Base-by-base conservation (phyloP, 2,797 vertebrate genomes). In the Meda fulgida region DNA sequence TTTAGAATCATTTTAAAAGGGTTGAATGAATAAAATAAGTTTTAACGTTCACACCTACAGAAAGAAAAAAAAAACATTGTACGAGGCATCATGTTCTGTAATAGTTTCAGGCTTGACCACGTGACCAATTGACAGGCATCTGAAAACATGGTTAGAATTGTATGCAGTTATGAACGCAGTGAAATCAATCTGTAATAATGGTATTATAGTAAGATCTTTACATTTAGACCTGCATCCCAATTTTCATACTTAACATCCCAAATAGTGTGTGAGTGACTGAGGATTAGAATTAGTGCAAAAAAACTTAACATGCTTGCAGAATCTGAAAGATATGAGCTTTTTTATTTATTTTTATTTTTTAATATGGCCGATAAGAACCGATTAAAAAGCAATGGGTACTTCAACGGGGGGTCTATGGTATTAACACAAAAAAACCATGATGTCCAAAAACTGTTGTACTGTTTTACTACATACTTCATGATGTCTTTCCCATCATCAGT, bases 1-100 rank as follows among this genome's bases (percentile, higher is more conserved):
- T 34, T 83, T 43, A 46, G 81, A 40, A 16, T n/a, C 1, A 29
- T 51, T 87, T 38, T 60, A 55, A 70, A 80, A 83, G 53, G 80
- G 65, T 71, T 76, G 63, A 71, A 75, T 38, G 36, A 72, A 31
- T 72, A 31, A 46, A 80, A 72, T 0, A 40, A 13, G 21, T 86
- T 78, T 81, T 84, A 77, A 7, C 19, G 7, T 81, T 84, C 34
- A 34, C 77, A 60, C 26, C 84, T 84, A 63, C 4, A 5, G 3
- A 43, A 34, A 7, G 0, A 16, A 48, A 48, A 16, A 34, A 31
- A 84, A 66, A 38, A 76, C 13, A 48, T 13, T 58, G 36, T n/a
- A 8, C 19, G 9, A 46, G 36, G 46, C 18, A 60, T 84, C 48
- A 31, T 71, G 55, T 67, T 29, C 5, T 7, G 38, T 63, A 14